Conservation (phyloP, 2,797 vertebrate species). For the Spinus olivaceus region DNA sequence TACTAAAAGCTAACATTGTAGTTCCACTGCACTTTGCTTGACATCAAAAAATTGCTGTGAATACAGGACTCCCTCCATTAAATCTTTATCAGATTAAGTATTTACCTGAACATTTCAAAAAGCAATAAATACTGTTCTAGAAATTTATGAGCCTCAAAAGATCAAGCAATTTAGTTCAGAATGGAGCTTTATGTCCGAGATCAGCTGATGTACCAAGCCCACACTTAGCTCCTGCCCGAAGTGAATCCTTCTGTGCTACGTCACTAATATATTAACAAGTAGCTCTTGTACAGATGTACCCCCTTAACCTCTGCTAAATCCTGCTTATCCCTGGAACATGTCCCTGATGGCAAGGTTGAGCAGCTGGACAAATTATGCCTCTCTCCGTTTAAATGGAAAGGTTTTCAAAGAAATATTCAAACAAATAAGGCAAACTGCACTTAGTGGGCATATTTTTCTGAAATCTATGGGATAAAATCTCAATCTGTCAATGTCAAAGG, state of each 20-base stretch:
- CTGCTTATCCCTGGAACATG: constrained; percentile 20
- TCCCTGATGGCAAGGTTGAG: constrained; percentile 25
- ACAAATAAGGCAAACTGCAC: not conserved
- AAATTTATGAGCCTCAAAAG: not conserved
- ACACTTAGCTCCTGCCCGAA: not conserved
- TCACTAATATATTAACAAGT: constrained; percentile 32
- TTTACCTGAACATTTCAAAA: not conserved
- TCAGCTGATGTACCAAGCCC: not conserved
- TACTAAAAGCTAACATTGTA: not conserved
- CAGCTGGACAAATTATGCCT: constrained; percentile 5
- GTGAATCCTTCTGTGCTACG: constrained; percentile 21
- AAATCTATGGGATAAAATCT: not conserved
- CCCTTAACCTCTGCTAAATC: constrained; percentile 51
- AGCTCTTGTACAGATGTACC: constrained; percentile 15
- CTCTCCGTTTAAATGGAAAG: not conserved
- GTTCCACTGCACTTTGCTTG: not conserved
- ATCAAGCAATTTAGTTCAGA: not conserved
- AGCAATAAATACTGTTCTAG: not conserved
- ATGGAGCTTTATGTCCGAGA: not conserved
- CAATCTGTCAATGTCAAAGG: not conserved
- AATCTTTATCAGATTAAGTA: not conserved
- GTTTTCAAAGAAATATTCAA: not conserved
- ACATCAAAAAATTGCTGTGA: not conserved
- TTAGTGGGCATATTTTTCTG: not conserved
- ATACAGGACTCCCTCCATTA: not conserved